phyloP scores from a whole-genome alignment of 2,888 invertebrate species.

The Cryptophagus acutangulus region DNA sequence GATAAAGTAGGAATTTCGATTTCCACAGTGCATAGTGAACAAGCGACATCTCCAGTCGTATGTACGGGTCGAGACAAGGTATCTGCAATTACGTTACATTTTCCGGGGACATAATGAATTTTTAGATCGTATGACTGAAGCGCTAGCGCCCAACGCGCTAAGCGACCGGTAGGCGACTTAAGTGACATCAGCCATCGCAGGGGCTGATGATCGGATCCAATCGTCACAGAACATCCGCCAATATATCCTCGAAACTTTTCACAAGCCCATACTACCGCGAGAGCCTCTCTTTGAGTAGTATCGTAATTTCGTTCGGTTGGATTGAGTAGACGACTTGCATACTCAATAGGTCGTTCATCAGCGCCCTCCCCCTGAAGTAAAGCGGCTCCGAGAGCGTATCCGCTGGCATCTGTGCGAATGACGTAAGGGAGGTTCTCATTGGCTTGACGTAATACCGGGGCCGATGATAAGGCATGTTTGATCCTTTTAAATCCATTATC shows the following conservation, averaged over 20 bases:
- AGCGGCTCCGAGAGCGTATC: slow-evolving; percentile 29
- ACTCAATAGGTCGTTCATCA: not conserved
- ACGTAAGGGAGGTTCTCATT: slow-evolving; percentile 30
- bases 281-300: not conserved
- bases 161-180: not conserved
- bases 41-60: too few relatives aligned
- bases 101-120: slow-evolving; percentile 2
- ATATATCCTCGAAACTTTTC: not conserved
- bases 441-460: slow-evolving; percentile 30
- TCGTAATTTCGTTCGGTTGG: slow-evolving; percentile 4
- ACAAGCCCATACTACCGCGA: not conserved
- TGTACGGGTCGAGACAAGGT: slow-evolving; percentile 9
- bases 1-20: too few relatives aligned
- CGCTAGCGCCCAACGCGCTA: not conserved
- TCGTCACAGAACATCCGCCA: not conserved
- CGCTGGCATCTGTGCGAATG: slow-evolving; percentile 32
- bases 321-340: not conserved
- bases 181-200: not conserved
- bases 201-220: not conserved
- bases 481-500: slow-evolving; percentile 23
- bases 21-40: slow-evolving; percentile 32
- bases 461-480: slow-evolving; percentile 16
- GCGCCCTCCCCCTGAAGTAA: slow-evolving; percentile 25
- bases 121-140: slow-evolving; percentile 12
- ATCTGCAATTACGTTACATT: slow-evolving; percentile 1